phyloP scores from a whole-genome alignment of 2,113 vertebrate genomes.

The Pollimyrus isidori region DNA sequence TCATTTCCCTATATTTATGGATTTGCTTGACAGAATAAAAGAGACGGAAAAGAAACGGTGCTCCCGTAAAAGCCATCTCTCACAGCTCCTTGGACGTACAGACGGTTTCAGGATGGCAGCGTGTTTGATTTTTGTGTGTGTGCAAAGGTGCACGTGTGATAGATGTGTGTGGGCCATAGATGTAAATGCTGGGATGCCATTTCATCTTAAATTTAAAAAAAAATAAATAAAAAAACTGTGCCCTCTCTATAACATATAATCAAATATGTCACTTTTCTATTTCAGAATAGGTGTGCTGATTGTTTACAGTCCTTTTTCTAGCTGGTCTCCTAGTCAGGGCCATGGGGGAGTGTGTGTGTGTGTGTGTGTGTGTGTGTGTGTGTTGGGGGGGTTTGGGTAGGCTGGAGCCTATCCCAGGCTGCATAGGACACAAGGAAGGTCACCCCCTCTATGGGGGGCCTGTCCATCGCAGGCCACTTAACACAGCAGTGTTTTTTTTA shows the following conservation, averaged over 20 bases:
- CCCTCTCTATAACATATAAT: background rate
- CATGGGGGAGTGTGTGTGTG: background rate
- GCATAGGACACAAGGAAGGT: background rate
- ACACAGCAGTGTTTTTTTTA: background rate
- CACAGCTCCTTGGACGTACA: background rate
- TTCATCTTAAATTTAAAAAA: background rate
- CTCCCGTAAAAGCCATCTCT: constrained; percentile 23
- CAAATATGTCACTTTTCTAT: background rate
- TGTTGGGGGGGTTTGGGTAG: background rate
- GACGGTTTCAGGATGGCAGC: constrained; percentile 3
- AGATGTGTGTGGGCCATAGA: background rate
- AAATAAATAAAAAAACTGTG: background rate
- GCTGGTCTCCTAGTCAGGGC: background rate
- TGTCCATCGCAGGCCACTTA: background rate
- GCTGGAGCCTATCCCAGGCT: background rate
- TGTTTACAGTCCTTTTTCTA: background rate
- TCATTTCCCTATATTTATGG: constrained; percentile 35
- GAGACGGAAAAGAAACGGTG: background rate
- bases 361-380: background rate
- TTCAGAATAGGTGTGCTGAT: background rate
- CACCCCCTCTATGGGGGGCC: background rate
- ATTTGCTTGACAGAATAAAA: constrained; percentile 5
- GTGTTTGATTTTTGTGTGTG: constrained; percentile 29
- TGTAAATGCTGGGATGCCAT: background rate
- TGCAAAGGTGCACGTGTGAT: background rate